Base-by-base conservation (phyloP, 1,140 invertebrate genomes). In the Diachasma alloeum region DNA sequence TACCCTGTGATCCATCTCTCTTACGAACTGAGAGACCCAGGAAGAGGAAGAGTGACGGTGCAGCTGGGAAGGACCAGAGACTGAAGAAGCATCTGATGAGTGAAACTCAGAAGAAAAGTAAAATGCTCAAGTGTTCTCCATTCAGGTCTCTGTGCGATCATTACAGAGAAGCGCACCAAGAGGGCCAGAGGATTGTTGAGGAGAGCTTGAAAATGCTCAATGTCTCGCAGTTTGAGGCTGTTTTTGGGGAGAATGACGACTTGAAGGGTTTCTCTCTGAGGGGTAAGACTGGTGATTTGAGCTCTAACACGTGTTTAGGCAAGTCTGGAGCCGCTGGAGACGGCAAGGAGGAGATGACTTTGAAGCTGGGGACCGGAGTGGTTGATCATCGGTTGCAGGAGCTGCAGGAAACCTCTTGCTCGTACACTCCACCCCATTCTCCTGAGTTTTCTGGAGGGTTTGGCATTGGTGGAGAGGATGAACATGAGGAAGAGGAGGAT, bases 1-100 rank as follows among this genome's bases (percentile, higher is more conserved):
- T 87, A 37, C 84, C 87, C 8, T 84, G 85, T 69, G 77, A 86
- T 13, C 81, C 83, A 59, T 81, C 81, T 37, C 69, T 84, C 10
- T 69, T 85, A 9, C 84, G 77, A 37, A 70, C 70, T 9, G 36
- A 11, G 3, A 76, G 53, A 59, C 8, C 44, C 13, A 68, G 37
- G 19, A 76, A 76, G 31, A 72, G 36, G 36, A 72, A 56, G 26
- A 4, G 4, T n/a, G 2, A 48, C 19, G 42, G n/a, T 1, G 3
- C 13, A n/a, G 13, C 4, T 72, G 17, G 5, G 4, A 59, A 56
- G 11, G 4, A 39, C 11, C 3, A 48, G 4, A 59, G 24, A 9
- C 13, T 59, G 1, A 56, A 53, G 31, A 36, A 36, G 22, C 48
- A 53, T n/a, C 48, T 72, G 22, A 48, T 36, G 13, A 53, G 37